Percentiles rank a stretch among this genome's conserved stretches.
Evolutionary conservation across 2,797 vertebrate species (phyloP).

Genomic region (Gadopsis bispinosus): DNA sequence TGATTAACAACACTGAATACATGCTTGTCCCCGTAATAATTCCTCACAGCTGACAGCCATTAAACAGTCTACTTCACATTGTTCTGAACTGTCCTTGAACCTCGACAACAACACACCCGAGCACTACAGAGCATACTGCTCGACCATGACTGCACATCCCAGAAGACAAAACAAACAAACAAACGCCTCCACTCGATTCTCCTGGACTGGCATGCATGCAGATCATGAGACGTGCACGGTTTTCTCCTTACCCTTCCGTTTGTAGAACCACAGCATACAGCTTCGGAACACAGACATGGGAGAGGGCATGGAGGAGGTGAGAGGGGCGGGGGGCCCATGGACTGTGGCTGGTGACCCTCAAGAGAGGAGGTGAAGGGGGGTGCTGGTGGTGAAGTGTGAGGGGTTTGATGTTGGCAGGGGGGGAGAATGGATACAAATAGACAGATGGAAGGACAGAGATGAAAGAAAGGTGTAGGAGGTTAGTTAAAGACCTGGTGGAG

Average conservation of each 20-base stretch:
- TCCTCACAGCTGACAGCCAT: background rate
- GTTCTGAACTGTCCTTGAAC: constrained; percentile 45
- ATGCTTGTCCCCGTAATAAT: background rate
- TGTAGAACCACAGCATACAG: constrained; percentile 99
- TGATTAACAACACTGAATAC: background rate
- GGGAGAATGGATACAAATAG: constrained; percentile 81
- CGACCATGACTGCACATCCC: constrained; percentile 57
- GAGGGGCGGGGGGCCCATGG: constrained; percentile 75
- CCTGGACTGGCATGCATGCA: constrained; percentile 64
- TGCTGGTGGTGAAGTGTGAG: constrained; percentile 53
- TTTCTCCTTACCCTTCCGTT: constrained; percentile 96
- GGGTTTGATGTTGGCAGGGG: constrained; percentile 64
- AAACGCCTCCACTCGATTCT: constrained; percentile 45
- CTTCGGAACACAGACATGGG: constrained; percentile 98
- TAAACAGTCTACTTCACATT: background rate
- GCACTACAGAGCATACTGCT: constrained; percentile 32
- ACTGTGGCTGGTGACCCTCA: constrained; percentile 71
- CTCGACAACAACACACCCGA: constrained; percentile 15
- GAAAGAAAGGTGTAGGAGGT: constrained; percentile 86
- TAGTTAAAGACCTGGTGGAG: constrained; percentile 88
- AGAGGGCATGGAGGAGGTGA: constrained; percentile 94
- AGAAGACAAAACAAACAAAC: constrained; percentile 55
- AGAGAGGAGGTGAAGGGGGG: constrained; percentile 45
- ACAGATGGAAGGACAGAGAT: constrained; percentile 84
- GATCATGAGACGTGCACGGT: constrained; percentile 67